Evolutionary conservation across 2,113 vertebrate genomes (phyloP).

Genomic region (Corynorhinus townsendii): DNA sequence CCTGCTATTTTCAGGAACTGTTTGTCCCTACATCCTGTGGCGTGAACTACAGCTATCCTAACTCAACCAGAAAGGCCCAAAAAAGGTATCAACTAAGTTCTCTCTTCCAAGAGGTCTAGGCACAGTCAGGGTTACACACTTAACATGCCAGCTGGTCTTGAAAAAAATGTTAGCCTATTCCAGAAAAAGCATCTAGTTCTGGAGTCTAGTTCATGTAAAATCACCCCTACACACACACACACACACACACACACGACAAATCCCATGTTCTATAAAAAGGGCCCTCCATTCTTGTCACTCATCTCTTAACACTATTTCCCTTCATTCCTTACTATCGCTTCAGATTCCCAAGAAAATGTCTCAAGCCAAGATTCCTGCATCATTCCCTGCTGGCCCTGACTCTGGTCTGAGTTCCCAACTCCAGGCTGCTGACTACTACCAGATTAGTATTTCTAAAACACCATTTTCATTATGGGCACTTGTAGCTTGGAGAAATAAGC

Average conservation of each 20-base stretch:
- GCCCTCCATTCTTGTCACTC: background rate
- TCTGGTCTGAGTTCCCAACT: background rate
- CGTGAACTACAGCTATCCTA: background rate
- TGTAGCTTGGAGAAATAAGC: background rate
- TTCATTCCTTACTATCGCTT: background rate
- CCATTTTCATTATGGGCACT: background rate
- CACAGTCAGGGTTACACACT: background rate
- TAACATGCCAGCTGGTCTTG: background rate
- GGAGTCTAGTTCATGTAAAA: background rate
- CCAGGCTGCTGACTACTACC: background rate
- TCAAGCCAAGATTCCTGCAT: background rate
- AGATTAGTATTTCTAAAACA: background rate
- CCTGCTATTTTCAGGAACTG: background rate
- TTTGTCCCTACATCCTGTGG: background rate
- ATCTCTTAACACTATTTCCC: background rate
- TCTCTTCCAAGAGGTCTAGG: background rate
- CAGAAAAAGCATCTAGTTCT: background rate
- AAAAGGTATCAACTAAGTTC: background rate
- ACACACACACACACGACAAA: too few relatives aligned
- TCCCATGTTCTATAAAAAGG: background rate
- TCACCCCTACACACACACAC: background rate
- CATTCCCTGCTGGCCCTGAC: background rate
- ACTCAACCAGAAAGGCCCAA: constrained; percentile 3
- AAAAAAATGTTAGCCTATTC: background rate
- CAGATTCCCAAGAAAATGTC: background rate